Evolutionary conservation across 2,113 vertebrate genomes (phyloP).

Genomic region (Psophia crepitans): DNA sequence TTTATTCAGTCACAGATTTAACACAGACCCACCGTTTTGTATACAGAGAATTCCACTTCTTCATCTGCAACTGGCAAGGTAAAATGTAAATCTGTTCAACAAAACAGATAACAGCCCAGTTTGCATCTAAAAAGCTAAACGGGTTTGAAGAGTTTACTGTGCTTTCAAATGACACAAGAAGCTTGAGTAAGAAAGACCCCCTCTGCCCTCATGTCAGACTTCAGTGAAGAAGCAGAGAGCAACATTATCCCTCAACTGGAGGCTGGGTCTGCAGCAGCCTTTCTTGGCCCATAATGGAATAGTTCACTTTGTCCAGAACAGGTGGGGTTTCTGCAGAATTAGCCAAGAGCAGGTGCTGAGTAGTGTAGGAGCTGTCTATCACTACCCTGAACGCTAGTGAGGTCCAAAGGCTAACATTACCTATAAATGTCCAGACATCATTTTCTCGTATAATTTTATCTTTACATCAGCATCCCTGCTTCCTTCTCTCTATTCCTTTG

Average conservation of each 20-base stretch:
- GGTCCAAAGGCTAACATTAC: background rate
- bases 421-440: background rate
- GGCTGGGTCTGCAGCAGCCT: background rate
- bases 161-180: background rate
- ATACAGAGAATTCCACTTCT: background rate
- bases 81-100: background rate
- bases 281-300: background rate
- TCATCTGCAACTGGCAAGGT: background rate
- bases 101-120: background rate
- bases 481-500: background rate
- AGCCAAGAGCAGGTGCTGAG: background rate
- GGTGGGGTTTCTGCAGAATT: background rate
- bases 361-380: background rate
- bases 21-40: background rate
- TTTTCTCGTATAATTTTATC: background rate
- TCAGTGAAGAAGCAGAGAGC: background rate
- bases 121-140: background rate
- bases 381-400: background rate
- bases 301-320: background rate
- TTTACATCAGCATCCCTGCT: background rate
- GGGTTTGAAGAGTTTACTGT: background rate
- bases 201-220: background rate
- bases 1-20: background rate
- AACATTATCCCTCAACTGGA: background rate
- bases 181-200: background rate